phyloP scores from a whole-genome alignment of 2,797 vertebrate genomes.

The Stomatorhinus walkeri region DNA sequence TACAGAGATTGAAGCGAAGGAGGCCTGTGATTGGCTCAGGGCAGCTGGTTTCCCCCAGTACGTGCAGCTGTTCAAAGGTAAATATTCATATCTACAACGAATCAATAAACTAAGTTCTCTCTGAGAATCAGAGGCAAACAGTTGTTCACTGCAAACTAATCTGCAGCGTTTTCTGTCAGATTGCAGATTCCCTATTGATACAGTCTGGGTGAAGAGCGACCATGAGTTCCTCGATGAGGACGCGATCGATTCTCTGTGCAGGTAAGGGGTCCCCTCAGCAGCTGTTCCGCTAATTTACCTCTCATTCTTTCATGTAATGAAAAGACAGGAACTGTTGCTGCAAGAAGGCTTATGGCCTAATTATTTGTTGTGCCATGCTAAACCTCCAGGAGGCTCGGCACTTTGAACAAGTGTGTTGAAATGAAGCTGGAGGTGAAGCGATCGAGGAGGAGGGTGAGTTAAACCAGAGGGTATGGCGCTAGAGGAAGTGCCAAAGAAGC shows the following conservation, averaged over 20 bases:
- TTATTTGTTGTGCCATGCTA: neutral
- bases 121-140: neutral
- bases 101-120: neutral
- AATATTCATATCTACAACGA: conserved; percentile 30
- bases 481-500: neutral
- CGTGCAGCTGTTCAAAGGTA: conserved; percentile 77
- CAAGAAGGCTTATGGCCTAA: neutral
- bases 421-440: conserved; percentile 71
- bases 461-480: neutral
- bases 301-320: neutral
- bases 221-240: conserved; percentile 78
- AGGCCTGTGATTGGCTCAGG: conserved; percentile 78
- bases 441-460: conserved; percentile 64
- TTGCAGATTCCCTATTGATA: conserved; percentile 72
- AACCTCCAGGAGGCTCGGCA: conserved; percentile 67
- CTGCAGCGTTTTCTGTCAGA: conserved; percentile 50
- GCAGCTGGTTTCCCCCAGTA: conserved; percentile 83
- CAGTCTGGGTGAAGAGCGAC: conserved; percentile 66
- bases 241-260: conserved; percentile 74
- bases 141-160: neutral
- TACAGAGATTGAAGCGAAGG: conserved; percentile 81
- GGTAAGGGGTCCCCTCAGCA: conserved; percentile 51
- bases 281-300: neutral
- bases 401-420: conserved; percentile 73
- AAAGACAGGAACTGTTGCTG: neutral